phyloP scores from a whole-genome alignment of 1,140 invertebrate species.

The Druon quercuslanigerum region DNA sequence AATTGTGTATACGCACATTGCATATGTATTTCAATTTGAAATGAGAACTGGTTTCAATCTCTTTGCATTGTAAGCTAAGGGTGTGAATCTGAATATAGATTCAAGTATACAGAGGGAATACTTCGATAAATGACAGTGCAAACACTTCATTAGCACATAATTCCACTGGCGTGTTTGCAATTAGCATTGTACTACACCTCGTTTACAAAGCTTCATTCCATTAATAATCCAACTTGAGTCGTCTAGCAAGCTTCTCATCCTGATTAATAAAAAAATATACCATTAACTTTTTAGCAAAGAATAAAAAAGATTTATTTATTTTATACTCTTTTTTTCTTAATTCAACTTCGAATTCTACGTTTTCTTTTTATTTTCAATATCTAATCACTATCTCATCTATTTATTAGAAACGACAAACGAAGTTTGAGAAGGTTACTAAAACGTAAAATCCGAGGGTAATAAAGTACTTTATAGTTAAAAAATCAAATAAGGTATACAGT shows the following conservation, averaged over 20 bases:
- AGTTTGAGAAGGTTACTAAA: no score
- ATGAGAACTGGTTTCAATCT: constrained; percentile 26
- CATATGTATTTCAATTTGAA: constrained; percentile 21
- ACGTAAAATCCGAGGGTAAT: no score
- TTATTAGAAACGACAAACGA: no score
- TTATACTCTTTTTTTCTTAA: no score
- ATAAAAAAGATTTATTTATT: no score
- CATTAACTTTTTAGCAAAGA: not conserved
- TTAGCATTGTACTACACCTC: constrained; percentile 30
- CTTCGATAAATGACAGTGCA: constrained; percentile 28
- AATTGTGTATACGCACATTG: constrained; percentile 8
- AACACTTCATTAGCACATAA: constrained; percentile 31
- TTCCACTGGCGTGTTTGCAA: constrained; percentile 25
- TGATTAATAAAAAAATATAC: not conserved
- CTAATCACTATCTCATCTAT: no score
- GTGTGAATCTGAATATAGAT: constrained; percentile 4
- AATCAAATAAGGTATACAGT: no score
- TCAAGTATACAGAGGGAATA: not conserved
- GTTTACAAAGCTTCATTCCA: constrained; percentile 21
- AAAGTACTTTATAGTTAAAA: no score
- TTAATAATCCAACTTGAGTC: constrained; percentile 13
- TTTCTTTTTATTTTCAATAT: no score
- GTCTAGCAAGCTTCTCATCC: not conserved
- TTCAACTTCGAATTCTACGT: no score
- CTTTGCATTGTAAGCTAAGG: constrained; percentile 29